Evolutionary conservation across 2,888 invertebrate species (phyloP).

Genomic region (Dryomyza anilis): DNA sequence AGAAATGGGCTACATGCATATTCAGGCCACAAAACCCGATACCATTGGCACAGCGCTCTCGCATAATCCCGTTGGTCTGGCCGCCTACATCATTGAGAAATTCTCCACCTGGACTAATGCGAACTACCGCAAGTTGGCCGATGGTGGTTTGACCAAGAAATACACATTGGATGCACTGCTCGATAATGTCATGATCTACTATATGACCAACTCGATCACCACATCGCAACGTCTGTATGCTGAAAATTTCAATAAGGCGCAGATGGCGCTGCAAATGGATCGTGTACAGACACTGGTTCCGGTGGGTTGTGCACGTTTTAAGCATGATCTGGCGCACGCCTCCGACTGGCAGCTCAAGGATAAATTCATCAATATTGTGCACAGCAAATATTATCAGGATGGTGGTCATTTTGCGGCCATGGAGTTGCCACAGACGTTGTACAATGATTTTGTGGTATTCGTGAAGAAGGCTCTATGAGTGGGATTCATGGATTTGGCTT

Average conservation of each 20-base stretch:
- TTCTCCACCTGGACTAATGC: constrained; percentile 75
- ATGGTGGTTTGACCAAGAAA: constrained; percentile 70
- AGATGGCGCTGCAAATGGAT: constrained; percentile 44
- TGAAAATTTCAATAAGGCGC: constrained; percentile 62
- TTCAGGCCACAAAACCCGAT: constrained; percentile 88
- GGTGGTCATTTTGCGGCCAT: constrained; percentile 90
- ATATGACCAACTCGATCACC: constrained; percentile 74
- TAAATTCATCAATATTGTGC: constrained; percentile 71
- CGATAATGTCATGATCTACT: constrained; percentile 83
- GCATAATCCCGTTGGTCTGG: constrained; percentile 76
- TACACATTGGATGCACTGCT: constrained; percentile 65
- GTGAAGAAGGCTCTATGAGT: constrained; percentile 56
- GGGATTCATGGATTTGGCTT: not conserved
- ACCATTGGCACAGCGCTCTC: constrained; percentile 69
- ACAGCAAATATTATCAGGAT: constrained; percentile 67
- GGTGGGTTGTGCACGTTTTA: constrained; percentile 74
- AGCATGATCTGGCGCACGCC: constrained; percentile 68
- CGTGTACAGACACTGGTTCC: constrained; percentile 71
- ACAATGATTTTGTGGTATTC: constrained; percentile 71
- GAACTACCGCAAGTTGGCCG: constrained; percentile 61
- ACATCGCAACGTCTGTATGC: constrained; percentile 75
- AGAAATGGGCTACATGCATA: constrained; percentile 70
- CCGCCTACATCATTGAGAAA: constrained; percentile 89
- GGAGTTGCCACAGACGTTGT: constrained; percentile 75
- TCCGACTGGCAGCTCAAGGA: constrained; percentile 68